Evolutionary conservation across 2,113 vertebrate genomes (phyloP).

Genomic region (Limnothrissa miodon): DNA sequence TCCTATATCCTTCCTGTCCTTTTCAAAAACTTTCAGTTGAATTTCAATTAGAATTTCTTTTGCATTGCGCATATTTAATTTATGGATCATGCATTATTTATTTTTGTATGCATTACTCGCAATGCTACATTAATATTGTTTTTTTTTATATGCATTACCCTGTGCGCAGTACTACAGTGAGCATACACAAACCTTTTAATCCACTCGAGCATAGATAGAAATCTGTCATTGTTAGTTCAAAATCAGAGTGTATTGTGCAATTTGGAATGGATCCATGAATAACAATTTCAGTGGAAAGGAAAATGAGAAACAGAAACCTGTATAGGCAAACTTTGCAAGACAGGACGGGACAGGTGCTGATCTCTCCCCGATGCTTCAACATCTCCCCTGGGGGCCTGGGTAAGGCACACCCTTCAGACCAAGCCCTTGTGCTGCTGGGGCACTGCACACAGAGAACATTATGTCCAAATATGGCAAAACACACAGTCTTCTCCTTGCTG

Average conservation of each 20-base stretch:
- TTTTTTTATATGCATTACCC: not conserved
- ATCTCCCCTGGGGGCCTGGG: not conserved
- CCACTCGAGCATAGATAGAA: not conserved
- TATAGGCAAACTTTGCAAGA: not conserved
- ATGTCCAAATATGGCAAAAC: constrained; percentile 11
- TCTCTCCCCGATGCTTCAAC: not conserved
- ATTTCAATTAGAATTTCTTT: too few species aligned
- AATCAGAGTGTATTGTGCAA: not conserved
- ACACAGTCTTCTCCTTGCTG: not conserved
- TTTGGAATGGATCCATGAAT: not conserved
- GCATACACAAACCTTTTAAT: not conserved
- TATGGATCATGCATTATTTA: not conserved
- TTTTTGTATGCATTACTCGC: too few species aligned
- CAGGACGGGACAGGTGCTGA: not conserved
- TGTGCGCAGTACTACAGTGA: too few species aligned
- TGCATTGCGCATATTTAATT: not conserved
- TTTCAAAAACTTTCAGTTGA: not conserved
- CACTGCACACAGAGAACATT: not conserved
- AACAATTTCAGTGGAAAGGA: not conserved
- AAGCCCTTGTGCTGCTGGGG: not conserved
- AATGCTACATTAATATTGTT: not conserved
- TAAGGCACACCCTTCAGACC: not conserved
- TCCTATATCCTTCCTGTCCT: not conserved
- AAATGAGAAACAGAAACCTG: not conserved
- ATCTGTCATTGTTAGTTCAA: not conserved